Percentiles rank a stretch among this genome's conserved stretches.
phyloP scores from a whole-genome alignment of 2,113 vertebrate species.

The Haliaeetus leucogaster region DNA sequence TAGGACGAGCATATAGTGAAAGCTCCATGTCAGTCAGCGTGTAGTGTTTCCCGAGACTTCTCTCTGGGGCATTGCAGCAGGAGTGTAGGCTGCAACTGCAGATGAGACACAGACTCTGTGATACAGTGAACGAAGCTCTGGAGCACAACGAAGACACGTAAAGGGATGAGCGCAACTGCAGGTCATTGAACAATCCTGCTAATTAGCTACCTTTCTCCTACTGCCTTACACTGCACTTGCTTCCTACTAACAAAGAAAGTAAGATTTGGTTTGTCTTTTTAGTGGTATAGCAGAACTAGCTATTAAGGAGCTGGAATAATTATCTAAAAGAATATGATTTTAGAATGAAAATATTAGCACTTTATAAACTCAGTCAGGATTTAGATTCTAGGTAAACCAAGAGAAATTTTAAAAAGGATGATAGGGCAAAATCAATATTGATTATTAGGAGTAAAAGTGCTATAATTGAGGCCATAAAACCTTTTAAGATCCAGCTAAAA shows the following conservation, averaged over 20 bases:
- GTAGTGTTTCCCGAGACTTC: not conserved
- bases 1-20: not conserved
- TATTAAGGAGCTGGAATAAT: not conserved
- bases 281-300: not conserved
- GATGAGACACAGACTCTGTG: not conserved
- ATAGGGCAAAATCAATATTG: conserved; percentile 74
- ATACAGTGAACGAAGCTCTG: not conserved
- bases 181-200: not conserved
- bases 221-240: not conserved
- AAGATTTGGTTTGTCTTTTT: not conserved
- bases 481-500: conserved; percentile 72
- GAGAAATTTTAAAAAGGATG: conserved; percentile 49
- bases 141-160: not conserved
- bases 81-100: not conserved
- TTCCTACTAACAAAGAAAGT: not conserved
- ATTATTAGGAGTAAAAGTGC: conserved; percentile 74
- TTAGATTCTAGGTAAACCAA: conserved; percentile 45
- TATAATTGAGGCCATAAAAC: conserved; percentile 72
- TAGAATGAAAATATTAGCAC: not conserved
- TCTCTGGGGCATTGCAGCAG: not conserved
- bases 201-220: not conserved
- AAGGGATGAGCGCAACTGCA: not conserved
- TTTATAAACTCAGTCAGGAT: conserved; percentile 43
- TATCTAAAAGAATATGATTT: not conserved
- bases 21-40: not conserved